A percentile compares a stretch with the other conserved stretches of the same genome.
Conservation (phyloP, 2,797 vertebrate species). For the Chaetophractus vellerosus region DNA sequence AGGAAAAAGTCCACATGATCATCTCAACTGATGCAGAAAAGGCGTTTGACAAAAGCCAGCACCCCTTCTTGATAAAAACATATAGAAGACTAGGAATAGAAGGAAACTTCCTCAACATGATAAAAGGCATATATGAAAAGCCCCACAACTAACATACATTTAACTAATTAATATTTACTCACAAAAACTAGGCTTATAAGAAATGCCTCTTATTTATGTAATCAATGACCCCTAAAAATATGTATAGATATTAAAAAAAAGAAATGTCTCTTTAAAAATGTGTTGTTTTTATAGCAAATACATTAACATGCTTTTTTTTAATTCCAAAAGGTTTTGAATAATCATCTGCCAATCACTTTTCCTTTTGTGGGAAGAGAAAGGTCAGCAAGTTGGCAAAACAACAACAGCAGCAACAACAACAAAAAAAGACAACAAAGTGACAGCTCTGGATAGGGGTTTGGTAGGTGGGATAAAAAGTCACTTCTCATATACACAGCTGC, state of each 20-base stretch:
- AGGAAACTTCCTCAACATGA: too few relatives aligned
- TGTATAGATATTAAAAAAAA: too few relatives aligned
- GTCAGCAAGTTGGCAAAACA: slow-evolving; percentile 83
- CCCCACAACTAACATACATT: not conserved
- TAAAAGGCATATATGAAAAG: too few relatives aligned
- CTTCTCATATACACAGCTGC: slow-evolving; percentile 88
- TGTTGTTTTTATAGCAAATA: slow-evolving; percentile 68
- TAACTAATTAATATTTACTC: slow-evolving; percentile 49
- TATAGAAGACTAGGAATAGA: too few relatives aligned
- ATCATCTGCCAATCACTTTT: slow-evolving; percentile 82
- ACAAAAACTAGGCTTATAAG: slow-evolving; percentile 10
- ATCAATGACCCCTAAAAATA: too few relatives aligned
- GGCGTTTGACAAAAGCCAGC: too few relatives aligned
- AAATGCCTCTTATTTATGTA: slow-evolving; percentile 55
- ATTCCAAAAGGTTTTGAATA: slow-evolving; percentile 80
- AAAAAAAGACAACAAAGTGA: slow-evolving; percentile 72
- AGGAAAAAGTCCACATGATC: too few relatives aligned
- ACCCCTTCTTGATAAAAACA: too few relatives aligned
- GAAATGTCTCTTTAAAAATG: slow-evolving; percentile 60
- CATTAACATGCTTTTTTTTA: slow-evolving; percentile 59
- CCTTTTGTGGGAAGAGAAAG: slow-evolving; percentile 85
- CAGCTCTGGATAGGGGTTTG: slow-evolving; percentile 83
- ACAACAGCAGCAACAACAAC: not conserved
- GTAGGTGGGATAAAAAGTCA: slow-evolving; percentile 86
- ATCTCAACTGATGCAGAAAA: too few relatives aligned